Evolutionary conservation across 2,797 vertebrate species (phyloP).

Genomic region (Smutsia gigantea): DNA sequence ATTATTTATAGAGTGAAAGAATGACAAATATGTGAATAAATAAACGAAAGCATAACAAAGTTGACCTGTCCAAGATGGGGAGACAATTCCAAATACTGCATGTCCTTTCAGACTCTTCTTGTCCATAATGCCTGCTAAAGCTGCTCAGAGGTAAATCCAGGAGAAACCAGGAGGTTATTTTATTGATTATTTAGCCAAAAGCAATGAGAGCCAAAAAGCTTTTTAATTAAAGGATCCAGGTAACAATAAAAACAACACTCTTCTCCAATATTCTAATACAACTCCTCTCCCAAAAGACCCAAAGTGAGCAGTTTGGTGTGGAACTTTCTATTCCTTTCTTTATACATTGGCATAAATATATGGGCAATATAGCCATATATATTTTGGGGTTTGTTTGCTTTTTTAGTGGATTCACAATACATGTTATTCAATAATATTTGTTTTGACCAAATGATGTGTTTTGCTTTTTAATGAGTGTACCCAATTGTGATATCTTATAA

Average conservation of each 20-base stretch:
- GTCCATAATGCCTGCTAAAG: not conserved
- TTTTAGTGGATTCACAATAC: not conserved
- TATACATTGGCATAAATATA: not conserved
- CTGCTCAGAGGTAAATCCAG: not conserved
- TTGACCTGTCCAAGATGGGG: not conserved
- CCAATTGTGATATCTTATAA: not conserved
- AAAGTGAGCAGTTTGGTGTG: not conserved
- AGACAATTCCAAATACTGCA: not conserved
- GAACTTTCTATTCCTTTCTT: not conserved
- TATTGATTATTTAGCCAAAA: not conserved
- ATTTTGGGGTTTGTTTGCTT: not conserved
- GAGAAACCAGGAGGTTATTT: not conserved
- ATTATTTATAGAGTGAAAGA: not conserved
- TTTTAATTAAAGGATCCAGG: not conserved
- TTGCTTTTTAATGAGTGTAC: not conserved
- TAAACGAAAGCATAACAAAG: not conserved
- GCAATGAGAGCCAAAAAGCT: not conserved
- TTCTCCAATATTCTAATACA: not conserved
- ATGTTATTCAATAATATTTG: not conserved
- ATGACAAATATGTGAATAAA: not conserved
- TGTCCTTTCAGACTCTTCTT: not conserved
- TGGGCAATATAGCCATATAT: not conserved
- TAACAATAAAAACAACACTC: not conserved
- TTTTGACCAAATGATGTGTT: not conserved
- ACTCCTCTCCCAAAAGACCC: not conserved